Conservation (phyloP, 2,113 vertebrate species). For the Hemiprocne comata region DNA sequence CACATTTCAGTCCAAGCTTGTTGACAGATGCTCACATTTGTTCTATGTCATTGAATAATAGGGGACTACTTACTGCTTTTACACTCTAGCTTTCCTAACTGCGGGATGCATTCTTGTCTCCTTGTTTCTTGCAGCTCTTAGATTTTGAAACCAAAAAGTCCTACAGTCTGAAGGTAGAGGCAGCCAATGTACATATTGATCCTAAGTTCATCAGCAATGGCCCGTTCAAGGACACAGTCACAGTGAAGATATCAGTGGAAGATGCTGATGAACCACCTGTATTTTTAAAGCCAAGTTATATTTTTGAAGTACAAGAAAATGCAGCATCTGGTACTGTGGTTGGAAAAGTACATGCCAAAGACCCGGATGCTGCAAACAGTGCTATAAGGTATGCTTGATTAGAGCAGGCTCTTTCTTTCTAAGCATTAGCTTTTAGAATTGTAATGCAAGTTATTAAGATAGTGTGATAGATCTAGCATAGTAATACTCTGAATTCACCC, state of each 20-base stretch:
- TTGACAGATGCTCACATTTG: slow-evolving; percentile 38
- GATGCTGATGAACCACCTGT: slow-evolving; percentile 94
- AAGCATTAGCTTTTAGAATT: background rate
- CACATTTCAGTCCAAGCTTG: slow-evolving; percentile 45
- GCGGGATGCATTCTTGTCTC: background rate
- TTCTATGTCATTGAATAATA: slow-evolving; percentile 20
- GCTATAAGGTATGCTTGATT: slow-evolving; percentile 84
- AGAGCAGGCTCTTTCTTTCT: background rate
- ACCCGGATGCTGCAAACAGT: slow-evolving; percentile 91
- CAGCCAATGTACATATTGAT: slow-evolving; percentile 90
- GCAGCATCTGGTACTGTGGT: slow-evolving; percentile 88
- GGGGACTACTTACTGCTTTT: background rate
- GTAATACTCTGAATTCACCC: background rate
- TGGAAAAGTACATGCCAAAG: slow-evolving; percentile 95
- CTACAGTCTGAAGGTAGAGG: slow-evolving; percentile 93
- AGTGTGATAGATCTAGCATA: background rate
- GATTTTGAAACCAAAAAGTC: slow-evolving; percentile 93
- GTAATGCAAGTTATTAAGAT: background rate
- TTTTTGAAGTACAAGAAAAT: slow-evolving; percentile 94
- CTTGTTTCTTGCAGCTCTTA: slow-evolving; percentile 79
- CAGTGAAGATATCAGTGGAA: slow-evolving; percentile 91
- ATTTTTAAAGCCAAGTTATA: slow-evolving; percentile 87
- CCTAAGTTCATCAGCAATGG: slow-evolving; percentile 91
- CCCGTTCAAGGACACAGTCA: slow-evolving; percentile 95
- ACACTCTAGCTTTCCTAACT: background rate